Percentiles rank a stretch among this genome's conserved stretches.
Evolutionary conservation across 2,113 vertebrate genomes (phyloP).

Genomic region (Ciconia maguari): DNA sequence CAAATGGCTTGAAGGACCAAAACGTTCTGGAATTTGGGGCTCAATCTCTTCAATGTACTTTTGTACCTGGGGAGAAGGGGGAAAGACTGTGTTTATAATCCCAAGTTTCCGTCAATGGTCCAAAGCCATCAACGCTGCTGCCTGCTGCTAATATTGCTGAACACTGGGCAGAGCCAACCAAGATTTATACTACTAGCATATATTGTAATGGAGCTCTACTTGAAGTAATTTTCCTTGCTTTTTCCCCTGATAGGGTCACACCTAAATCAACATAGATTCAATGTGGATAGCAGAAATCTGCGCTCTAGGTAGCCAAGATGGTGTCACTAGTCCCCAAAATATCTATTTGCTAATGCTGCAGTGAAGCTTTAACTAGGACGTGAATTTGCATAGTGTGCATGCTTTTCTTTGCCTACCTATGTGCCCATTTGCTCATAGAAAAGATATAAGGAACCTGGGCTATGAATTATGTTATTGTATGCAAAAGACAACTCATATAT

Average conservation of each 20-base stretch:
- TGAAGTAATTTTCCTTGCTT: not conserved
- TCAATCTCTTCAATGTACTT: not conserved
- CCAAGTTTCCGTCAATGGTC: not conserved
- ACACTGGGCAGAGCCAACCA: slow-evolving; percentile 30
- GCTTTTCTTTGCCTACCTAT: not conserved
- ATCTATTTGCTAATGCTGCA: not conserved
- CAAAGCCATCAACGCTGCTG: not conserved
- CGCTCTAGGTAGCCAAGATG: not conserved
- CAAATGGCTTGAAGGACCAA: not conserved
- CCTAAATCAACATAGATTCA: not conserved
- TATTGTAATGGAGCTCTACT: not conserved
- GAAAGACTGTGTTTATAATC: slow-evolving; percentile 16
- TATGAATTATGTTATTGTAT: not conserved
- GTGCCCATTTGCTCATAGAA: not conserved
- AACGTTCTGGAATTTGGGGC: not conserved
- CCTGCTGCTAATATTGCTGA: slow-evolving; percentile 20
- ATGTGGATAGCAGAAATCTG: not conserved
- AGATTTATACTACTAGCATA: not conserved
- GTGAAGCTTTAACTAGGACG: not conserved
- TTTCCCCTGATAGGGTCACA: not conserved
- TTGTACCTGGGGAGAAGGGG: not conserved
- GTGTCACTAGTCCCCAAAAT: not conserved
- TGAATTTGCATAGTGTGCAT: not conserved
- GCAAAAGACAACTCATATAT: not conserved
- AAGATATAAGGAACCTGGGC: not conserved